Evolutionary conservation across 1,140 invertebrate species (phyloP), one percentile per base, ranked within the genome.

Genomic region (Teleogryllus occipitalis): DNA sequence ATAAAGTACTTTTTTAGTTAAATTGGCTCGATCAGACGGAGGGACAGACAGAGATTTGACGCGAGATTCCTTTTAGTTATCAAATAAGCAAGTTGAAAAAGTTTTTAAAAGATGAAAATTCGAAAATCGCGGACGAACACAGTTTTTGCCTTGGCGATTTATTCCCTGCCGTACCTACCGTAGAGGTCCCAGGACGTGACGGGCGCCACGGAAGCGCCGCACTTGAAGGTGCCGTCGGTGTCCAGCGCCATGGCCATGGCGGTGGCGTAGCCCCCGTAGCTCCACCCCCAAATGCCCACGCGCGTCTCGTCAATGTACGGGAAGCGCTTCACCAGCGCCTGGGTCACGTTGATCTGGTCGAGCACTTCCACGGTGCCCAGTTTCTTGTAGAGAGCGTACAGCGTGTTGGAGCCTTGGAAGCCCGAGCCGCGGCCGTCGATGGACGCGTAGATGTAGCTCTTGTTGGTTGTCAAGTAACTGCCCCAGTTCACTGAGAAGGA

Each of bases 181-280:
- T 98, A 98, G 85, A 97, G 95, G 74, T 93, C 87, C 96, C 96
- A 98, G 83, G 96, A 96, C 10, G 96, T 97, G 15, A 98, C 96
- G 18, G 97, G 97, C 46, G 96, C 96, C 7, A 96, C 94, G 12
- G 96, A 94, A 74, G 97, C 93, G 18, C 95, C 97, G 86, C 97
- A 98, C 83, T 94, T 92, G 86, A 97, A 94, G 78, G 95, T 86
- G 79, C 89, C 87, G 1, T 90, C 86, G 15, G 87, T 87, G 83
- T 96, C 94, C 81, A 90, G 90, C 7, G 93, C 92, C 65, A 96
- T 85, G 4, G 91, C 91, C 85, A 94, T 91, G n/a, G 92, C 90
- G 1, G 93, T 91, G 79, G 93, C 93, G 84, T 95, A 98, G 0
- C 96, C 96, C 76, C 96, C 96, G 86, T 98, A 98, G 76, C 91